A percentile compares a stretch with the other conserved stretches of the same genome.
These are phyloP conservation scores for Agonum fuliginosum DNA, from an alignment of 2,888 invertebrate species.

Conservation along the genomic window DNA sequence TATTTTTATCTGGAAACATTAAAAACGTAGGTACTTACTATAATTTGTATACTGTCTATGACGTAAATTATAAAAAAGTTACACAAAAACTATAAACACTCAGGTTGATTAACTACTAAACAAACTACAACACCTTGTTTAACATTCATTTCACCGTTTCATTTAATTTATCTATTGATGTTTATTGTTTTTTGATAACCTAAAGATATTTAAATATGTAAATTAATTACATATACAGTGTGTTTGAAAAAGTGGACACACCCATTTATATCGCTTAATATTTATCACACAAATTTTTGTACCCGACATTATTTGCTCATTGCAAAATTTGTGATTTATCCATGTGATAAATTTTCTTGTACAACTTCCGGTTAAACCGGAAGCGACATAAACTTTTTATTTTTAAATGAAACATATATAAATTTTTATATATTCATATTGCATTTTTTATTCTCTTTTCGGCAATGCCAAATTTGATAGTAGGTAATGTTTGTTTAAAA, in stretches of 20 bases:
- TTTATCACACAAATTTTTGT: background rate
- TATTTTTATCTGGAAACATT: background rate
- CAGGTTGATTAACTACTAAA: constrained; percentile 15
- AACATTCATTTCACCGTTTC: constrained; percentile 20
- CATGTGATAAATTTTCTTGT: too few species aligned
- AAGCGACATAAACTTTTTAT: too few species aligned
- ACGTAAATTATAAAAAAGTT: background rate
- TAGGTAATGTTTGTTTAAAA: too few species aligned
- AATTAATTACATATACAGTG: background rate
- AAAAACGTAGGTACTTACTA: too few species aligned
- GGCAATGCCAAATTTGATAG: too few species aligned
- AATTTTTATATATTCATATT: too few species aligned
- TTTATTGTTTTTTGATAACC: background rate
- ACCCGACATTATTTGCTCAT: background rate
- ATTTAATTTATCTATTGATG: background rate
- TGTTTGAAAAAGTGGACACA: too few species aligned
- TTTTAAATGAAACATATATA: too few species aligned
- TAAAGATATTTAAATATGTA: background rate
- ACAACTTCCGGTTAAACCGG: too few species aligned
- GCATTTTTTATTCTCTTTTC: too few species aligned
- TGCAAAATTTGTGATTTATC: too few species aligned
- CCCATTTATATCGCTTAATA: too few species aligned
- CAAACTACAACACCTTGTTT: constrained; percentile 3
- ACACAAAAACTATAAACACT: background rate
- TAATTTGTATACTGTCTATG: background rate